Evolutionary conservation across 92 coral and sea anemone genomes (phyloP), one percentile per base, ranked within the genome.

Genomic region (Umimayanthus chanpuru): DNA sequence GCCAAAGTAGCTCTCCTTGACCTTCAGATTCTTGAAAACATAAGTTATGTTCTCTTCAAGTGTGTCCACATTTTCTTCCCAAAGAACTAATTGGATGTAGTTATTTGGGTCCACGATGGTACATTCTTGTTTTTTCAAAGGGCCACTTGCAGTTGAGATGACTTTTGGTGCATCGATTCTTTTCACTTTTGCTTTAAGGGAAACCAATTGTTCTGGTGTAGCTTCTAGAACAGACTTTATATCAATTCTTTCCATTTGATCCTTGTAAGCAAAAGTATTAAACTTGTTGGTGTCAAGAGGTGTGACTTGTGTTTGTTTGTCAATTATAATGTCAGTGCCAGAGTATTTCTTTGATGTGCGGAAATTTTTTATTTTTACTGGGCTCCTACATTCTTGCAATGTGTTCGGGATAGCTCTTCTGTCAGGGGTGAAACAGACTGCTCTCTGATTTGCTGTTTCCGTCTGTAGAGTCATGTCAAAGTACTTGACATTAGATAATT

Each of bases 11-110:
- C 82, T 78, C 44, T 73, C 32, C 44, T 73, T 73, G 44, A 36
- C 44, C 21, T 30, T 73, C 12, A 68, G 74, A 25, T 68, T 73
- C 5, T 73, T 30, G 77, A 73, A 73, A 11, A 73, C 44, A 73
- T 73, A 71, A 26, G 76, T 71, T 71, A 70, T 30, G 29, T 71
- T 73, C 15, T 73, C 77, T 73, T 73, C 44, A 71, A 71, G 77
- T 9, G 8, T 32, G 15, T 73, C 77, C 23, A 32, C 44, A 73
- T 72, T 28, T 72, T 8, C 40, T 72, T 72, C 76, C 76, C 76
- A 72, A 28, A 73, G 44, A 73, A 73, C 77, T 4, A 73, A 73
- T 73, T 73, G 20, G 77, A 73, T 73, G 44, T 30, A 32, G 44
- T 73, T 73, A 6, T 0, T 66, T 66, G 72, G 77, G 77, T 73